These are phyloP conservation scores for Proales similis DNA, from an alignment of 1,140 invertebrate genomes.

Conservation along the genomic window DNA sequence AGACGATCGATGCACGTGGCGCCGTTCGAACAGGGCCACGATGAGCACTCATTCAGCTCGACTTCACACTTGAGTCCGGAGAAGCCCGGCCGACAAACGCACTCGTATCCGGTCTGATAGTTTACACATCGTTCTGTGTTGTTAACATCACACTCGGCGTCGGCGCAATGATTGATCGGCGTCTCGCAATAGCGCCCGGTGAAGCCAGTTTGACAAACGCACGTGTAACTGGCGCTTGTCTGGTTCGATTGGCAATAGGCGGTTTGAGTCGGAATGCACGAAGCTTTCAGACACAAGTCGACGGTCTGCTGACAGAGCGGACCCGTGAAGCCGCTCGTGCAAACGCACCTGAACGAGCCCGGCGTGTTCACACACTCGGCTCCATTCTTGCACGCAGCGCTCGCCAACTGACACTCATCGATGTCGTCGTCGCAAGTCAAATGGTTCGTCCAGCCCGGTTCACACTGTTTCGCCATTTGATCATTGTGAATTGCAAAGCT, in stretches of 20 bases:
- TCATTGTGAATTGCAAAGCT: too few species aligned
- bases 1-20: conserved; percentile 68
- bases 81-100: conserved; percentile 37
- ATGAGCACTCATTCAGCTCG: conserved; percentile 71
- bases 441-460: conserved; percentile 30
- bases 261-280: conserved; percentile 59
- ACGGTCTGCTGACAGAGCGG: conserved; percentile 74
- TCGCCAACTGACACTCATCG: conserved; percentile 8
- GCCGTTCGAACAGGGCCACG: conserved; percentile 70
- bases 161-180: conserved; percentile 39
- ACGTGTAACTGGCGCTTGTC: conserved; percentile 15
- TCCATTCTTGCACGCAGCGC: conserved; percentile 4
- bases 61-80: conserved; percentile 44
- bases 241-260: conserved; percentile 4
- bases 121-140: conserved; percentile 69
- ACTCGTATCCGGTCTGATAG: conserved; percentile 64
- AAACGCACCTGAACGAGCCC: conserved; percentile 42
- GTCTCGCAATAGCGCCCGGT: conserved; percentile 41
- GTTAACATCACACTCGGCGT: conserved; percentile 55
- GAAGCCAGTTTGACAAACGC: conserved; percentile 39
- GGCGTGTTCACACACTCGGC: conserved; percentile 47
- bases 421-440: conserved; percentile 35
- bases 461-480: conserved; percentile 38
- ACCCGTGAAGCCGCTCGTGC: conserved; percentile 30
- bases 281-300: conserved; percentile 60